A percentile compares a stretch with the other conserved stretches of the same genome.
phyloP scores from a whole-genome alignment of 2,888 invertebrate genomes.

The Tetragnatha montana region DNA sequence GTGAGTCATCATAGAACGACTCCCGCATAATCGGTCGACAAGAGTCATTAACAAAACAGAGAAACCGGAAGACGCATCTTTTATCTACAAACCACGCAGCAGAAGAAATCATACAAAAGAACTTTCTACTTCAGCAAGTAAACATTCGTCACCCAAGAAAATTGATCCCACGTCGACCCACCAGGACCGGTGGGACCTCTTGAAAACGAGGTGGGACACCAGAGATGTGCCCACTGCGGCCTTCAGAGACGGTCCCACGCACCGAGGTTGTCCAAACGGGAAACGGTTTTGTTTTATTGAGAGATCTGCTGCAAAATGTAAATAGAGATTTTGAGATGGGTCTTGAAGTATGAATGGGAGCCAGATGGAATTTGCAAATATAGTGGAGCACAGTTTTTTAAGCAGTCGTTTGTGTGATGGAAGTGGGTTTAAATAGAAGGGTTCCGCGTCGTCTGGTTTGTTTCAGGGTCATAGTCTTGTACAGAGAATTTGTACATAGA shows the following conservation, averaged over 20 bases:
- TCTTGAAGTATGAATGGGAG: no score
- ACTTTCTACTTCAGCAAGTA: neutral
- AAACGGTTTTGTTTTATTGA: neutral
- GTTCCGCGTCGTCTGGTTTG: no score
- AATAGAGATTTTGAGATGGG: constrained; percentile 5
- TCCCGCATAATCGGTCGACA: neutral
- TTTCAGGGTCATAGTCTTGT: no score
- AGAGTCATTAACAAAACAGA: neutral
- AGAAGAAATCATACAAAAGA: neutral
- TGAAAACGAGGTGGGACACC: neutral
- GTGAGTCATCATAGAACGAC: neutral
- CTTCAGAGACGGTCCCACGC: constrained; percentile 61
- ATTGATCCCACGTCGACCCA: constrained; percentile 11
- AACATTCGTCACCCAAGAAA: constrained; percentile 19
- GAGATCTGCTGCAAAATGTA: neutral
- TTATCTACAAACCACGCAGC: neutral
- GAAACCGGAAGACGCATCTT: neutral
- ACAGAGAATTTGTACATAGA: no score
- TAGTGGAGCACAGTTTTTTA: no score
- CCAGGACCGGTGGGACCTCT: neutral
- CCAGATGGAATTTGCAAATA: no score
- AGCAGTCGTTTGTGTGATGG: no score
- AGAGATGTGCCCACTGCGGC: constrained; percentile 39
- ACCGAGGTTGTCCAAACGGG: constrained; percentile 62
- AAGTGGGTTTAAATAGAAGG: no score